These are phyloP conservation scores for Penaeus vannamei DNA, from an alignment of 1,140 invertebrate species.

Conservation along the genomic window DNA sequence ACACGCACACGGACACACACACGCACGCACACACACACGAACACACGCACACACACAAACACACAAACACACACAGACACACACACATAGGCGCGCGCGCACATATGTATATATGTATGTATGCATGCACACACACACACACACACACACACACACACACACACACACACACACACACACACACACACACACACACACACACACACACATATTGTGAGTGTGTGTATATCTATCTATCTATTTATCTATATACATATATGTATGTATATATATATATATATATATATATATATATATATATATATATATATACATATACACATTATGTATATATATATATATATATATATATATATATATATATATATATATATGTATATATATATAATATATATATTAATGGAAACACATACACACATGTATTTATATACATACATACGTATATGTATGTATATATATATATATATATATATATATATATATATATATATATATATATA, in stretches of 20 bases:
- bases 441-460: background rate
- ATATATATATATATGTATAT: constrained; percentile 29
- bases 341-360: constrained; percentile 9
- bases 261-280: constrained; percentile 20
- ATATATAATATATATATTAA: constrained; percentile 19
- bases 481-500: background rate
- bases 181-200: constrained; percentile 4
- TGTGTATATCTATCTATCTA: background rate
- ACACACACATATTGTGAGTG: no score
- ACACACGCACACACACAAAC: constrained; percentile 13
- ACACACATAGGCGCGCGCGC: background rate
- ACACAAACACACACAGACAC: constrained; percentile 12
- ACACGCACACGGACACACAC: constrained; percentile 24
- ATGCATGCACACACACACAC: background rate
- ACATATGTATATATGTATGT: background rate
- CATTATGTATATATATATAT: background rate
- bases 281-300: background rate
- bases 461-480: background rate
- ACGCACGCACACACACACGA: constrained; percentile 36
- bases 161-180: constrained; percentile 5
- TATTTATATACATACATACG: background rate
- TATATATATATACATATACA: background rate
- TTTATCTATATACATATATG: no score
- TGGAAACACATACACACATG: background rate
- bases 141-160: background rate